Evolutionary conservation across 2,113 vertebrate species (phyloP).

Genomic region (Trachemys scripta): DNA sequence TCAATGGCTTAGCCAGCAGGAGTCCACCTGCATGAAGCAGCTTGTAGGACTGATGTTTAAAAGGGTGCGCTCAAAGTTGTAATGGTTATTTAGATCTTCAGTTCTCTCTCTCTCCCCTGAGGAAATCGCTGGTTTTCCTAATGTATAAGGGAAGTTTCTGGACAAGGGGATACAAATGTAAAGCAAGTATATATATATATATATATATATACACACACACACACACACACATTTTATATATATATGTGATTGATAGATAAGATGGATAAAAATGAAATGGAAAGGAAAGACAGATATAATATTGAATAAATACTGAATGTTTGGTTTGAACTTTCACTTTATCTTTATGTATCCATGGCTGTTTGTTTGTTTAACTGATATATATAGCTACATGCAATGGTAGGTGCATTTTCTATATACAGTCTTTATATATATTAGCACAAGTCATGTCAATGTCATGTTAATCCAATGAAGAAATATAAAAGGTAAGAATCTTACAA

Average conservation of each 20-base stretch:
- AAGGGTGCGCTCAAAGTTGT: not conserved
- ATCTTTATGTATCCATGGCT: not conserved
- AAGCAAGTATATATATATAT: not conserved
- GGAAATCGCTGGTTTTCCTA: not conserved
- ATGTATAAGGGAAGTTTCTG: not conserved
- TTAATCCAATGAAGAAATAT: not conserved
- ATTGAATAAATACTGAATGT: not conserved
- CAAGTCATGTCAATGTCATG: not conserved
- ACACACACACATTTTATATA: too few relatives aligned
- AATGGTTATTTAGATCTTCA: not conserved
- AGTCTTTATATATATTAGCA: accelerated
- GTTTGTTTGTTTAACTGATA: not conserved
- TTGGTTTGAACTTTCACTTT: not conserved
- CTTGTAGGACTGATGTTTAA: not conserved
- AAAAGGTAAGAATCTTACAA: accelerated
- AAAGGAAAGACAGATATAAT: not conserved
- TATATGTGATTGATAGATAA: not conserved
- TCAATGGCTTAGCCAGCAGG: not conserved
- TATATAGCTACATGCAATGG: accelerated
- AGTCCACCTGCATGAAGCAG: not conserved
- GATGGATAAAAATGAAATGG: not conserved
- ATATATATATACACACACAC: too few relatives aligned
- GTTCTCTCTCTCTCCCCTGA: not conserved
- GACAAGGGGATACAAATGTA: not conserved
- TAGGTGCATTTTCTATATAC: not conserved